These are phyloP conservation scores for Sminthopsis crassicaudata DNA, from an alignment of 2,113 vertebrate species.

Conservation along the genomic window DNA sequence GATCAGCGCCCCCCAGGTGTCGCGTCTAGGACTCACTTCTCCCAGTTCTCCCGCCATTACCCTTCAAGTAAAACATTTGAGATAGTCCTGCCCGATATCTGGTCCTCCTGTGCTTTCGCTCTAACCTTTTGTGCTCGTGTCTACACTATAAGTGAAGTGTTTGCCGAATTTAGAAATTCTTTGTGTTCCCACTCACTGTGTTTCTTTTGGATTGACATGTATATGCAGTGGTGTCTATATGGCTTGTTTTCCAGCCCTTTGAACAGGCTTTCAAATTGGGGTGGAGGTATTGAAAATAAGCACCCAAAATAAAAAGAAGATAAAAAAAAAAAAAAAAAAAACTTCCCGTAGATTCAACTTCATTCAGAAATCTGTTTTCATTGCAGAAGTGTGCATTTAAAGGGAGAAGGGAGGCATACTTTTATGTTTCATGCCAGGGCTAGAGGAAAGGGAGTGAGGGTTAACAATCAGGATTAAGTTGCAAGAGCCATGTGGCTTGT, in stretches of 20 bases:
- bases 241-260: background rate
- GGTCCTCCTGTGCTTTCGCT: background rate
- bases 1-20: background rate
- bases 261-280: slow-evolving; percentile 16
- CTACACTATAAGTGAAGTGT: background rate
- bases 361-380: background rate
- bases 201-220: slow-evolving; percentile 8
- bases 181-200: background rate
- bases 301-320: background rate
- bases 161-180: background rate
- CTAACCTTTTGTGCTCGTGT: background rate
- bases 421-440: slow-evolving; percentile 25
- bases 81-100: background rate
- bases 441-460: slow-evolving; percentile 15
- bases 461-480: background rate
- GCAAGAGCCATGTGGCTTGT: background rate
- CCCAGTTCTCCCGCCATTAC: background rate
- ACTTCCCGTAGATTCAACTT: background rate
- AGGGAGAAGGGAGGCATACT: background rate
- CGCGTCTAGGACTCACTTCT: too few relatives aligned
- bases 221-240: slow-evolving; percentile 6
- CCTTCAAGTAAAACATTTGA: background rate
- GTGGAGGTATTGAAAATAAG: slow-evolving; percentile 3
- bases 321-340: background rate
- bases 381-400: background rate